These are phyloP conservation scores for Drosophila tropicalis DNA, from an alignment of 1,140 invertebrate genomes.

Conservation along the genomic window DNA sequence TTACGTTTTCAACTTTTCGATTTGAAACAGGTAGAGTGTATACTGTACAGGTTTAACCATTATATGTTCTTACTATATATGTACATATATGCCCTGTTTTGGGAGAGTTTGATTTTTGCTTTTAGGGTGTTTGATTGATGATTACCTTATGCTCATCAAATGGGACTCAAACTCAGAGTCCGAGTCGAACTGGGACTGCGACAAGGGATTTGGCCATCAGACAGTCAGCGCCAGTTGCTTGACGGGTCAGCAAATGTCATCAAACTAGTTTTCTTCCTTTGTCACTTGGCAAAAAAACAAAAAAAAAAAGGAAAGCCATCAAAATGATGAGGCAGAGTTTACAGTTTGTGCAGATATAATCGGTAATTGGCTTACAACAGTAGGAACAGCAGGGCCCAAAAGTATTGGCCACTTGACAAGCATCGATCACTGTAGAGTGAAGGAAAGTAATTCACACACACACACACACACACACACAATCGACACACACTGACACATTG, in stretches of 20 bases:
- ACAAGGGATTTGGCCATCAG: constrained; percentile 10
- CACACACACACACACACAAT: constrained; percentile 25
- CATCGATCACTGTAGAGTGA: constrained; percentile 39
- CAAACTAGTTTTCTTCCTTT: constrained; percentile 2
- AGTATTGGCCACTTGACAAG: constrained; percentile 48
- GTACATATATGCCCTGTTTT: neutral
- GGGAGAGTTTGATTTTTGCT: constrained; percentile 20
- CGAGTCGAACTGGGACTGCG: neutral
- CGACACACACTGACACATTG: constrained; percentile 26
- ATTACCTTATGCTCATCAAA: constrained; percentile 47
- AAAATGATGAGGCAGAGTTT: constrained; percentile 51
- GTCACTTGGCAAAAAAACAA: constrained; percentile 12
- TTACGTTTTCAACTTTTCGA: constrained; percentile 54
- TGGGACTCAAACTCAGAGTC: no score
- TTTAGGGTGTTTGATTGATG: constrained; percentile 65
- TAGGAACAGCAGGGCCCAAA: constrained; percentile 24
- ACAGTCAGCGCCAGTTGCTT: constrained; percentile 28
- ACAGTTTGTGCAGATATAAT: constrained; percentile 67
- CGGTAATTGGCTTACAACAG: constrained; percentile 70
- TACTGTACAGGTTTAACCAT: no score
- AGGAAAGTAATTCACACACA: constrained; percentile 70
- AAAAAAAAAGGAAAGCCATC: neutral
- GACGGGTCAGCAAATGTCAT: constrained; percentile 42
- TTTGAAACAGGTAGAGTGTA: constrained; percentile 1
- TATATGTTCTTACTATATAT: neutral